Base-by-base conservation (phyloP, 2,888 invertebrate species). In the Auanema sp. region DNA sequence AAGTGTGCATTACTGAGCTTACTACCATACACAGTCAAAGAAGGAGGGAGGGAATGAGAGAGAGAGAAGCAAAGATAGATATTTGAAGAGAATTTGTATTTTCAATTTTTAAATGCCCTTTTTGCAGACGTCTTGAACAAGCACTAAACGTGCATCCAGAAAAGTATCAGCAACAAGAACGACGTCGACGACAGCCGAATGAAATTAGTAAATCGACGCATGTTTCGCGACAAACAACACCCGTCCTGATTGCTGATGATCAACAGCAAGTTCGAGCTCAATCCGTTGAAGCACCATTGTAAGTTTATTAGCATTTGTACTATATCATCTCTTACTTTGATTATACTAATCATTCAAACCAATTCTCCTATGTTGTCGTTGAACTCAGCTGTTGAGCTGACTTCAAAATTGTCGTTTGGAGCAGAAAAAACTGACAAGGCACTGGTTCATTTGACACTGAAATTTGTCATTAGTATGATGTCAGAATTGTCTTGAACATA, bases 131-230 rank as follows among this genome's bases (percentile, higher is more conserved):
- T 12, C 69, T 77, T n/a, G 77, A 77, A 60, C 77, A 77, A 62
- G 77, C 69, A 60, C 63, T 77, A 18, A 67, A 77, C 50, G 77
- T 77, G n/a, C 77, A 77, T 59, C 77, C 77, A 51, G 77, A 77
- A 47, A 75, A 75, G 61, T 77, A 77, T 51, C 53, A 60, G n/a
- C 16, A 21, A 11, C 47, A 18, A 33, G 12, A 43, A 25, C 44
- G 47, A 24, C 55, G 54, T 11, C 43, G 43, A 3, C 53, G 54
- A 2, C 33, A 33, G 33, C 33, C 33, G 33, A 33, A 33, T 33
- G 33, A 33, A 33, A 33, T 33, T 33, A 33, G 33, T 33, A 33
- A 33, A 33, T 33, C 33, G 33, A 33, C 33, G 33, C 33, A 33
- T 8, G 54, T 53, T 12, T 54, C 54, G 4, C 60, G 60, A 16